A percentile compares a stretch with the other conserved stretches of the same genome.
Conservation (phyloP, 2,888 invertebrate genomes). For the Cactoblastis cactorum region DNA sequence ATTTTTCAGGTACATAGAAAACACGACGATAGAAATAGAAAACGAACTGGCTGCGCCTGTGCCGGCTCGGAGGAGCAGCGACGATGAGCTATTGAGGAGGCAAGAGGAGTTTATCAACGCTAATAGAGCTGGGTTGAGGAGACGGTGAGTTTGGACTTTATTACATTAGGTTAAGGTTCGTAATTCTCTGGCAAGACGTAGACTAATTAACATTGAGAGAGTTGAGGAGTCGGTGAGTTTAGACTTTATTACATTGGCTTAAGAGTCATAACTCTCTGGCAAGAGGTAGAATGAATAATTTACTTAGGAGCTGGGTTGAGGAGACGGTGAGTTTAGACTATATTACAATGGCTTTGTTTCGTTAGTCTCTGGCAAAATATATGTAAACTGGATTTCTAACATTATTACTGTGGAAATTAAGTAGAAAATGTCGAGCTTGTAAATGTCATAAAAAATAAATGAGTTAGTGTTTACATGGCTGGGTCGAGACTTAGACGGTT, state of each 20-base stretch:
- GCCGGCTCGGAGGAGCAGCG: conserved; percentile 32
- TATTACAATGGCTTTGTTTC: not conserved
- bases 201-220: too few relatives aligned
- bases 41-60: conserved; percentile 51
- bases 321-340: conserved; percentile 40
- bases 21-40: conserved; percentile 70
- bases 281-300: too few relatives aligned
- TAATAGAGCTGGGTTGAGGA: conserved; percentile 60
- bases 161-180: not conserved
- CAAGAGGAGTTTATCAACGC: conserved; percentile 75
- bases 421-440: too few relatives aligned
- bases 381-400: too few relatives aligned
- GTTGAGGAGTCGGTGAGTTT: not conserved
- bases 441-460: too few relatives aligned
- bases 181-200: not conserved
- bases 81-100: conserved; percentile 54
- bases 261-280: too few relatives aligned
- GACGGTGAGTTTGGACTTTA: conserved; percentile 39
- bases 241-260: not conserved
- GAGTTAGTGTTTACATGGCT: too few relatives aligned
- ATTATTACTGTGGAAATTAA: too few relatives aligned
- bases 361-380: not conserved
- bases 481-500: too few relatives aligned
- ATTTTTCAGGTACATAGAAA: conserved; percentile 61
- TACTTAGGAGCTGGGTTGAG: conserved; percentile 63